These are phyloP conservation scores for Oryzias melastigma DNA, from an alignment of 2,113 vertebrate species.

Conservation along the genomic window DNA sequence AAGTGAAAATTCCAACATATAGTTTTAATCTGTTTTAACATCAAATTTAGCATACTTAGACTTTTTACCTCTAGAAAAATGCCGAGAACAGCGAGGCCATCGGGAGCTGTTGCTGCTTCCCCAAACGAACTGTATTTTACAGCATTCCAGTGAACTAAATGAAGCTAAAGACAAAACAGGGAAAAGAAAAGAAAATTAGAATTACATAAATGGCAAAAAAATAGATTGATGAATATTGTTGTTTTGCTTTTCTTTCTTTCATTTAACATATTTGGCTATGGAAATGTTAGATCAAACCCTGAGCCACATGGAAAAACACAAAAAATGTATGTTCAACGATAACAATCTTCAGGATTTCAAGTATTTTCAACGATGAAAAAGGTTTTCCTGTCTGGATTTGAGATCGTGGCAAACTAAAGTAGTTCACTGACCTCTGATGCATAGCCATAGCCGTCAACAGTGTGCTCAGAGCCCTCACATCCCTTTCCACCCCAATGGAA, in stretches of 20 bases:
- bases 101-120: slow-evolving; percentile 84
- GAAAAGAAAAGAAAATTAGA: not conserved
- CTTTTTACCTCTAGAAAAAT: slow-evolving; percentile 90
- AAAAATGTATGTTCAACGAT: no score
- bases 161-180: slow-evolving; percentile 79
- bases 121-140: slow-evolving; percentile 87
- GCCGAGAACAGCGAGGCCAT: slow-evolving; percentile 92
- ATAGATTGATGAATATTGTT: not conserved
- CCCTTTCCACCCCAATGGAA: slow-evolving; percentile 94
- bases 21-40: no score
- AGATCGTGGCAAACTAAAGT: not conserved
- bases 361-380: no score
- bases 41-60: not conserved
- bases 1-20: no score
- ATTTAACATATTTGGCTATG: no score
- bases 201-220: not conserved
- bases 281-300: no score
- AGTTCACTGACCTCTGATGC: slow-evolving; percentile 84
- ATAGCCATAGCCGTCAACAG: slow-evolving; percentile 84
- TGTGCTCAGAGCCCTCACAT: slow-evolving; percentile 90
- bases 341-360: no score
- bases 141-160: slow-evolving; percentile 97
- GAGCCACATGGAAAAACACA: no score
- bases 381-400: not conserved
- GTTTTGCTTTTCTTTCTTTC: no score